These are phyloP conservation scores for Anastatus disparis DNA, from an alignment of 1,140 invertebrate species.

Conservation along the genomic window DNA sequence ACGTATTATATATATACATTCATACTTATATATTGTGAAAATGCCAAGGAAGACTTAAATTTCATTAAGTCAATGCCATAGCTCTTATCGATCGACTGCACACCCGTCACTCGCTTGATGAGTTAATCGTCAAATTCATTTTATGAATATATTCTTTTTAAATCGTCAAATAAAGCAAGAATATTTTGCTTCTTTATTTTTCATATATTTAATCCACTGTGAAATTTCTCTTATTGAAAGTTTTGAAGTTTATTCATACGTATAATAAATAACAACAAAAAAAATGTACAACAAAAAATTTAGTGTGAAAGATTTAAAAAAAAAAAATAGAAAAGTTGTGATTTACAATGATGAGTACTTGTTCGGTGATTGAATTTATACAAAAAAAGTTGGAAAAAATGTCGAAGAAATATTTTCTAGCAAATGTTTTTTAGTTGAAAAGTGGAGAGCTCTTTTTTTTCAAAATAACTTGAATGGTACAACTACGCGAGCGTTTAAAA, in stretches of 20 bases:
- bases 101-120: conserved; percentile 31
- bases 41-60: conserved; percentile 24
- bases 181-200: no score
- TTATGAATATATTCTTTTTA: no score
- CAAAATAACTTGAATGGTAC: conserved; percentile 6
- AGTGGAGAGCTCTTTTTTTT: background rate
- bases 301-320: no score
- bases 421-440: no score
- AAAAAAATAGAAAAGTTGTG: background rate
- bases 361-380: background rate
- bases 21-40: no score
- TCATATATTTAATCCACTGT: no score
- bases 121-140: conserved; percentile 37
- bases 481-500: background rate
- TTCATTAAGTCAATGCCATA: conserved; percentile 33
- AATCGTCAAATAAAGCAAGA: conserved; percentile 29
- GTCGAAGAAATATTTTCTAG: background rate
- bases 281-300: no score
- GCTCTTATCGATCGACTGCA: conserved; percentile 28
- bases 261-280: no score
- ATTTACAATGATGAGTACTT: background rate
- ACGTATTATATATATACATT: no score
- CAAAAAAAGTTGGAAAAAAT: background rate
- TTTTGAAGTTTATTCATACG: no score
- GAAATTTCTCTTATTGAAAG: no score